phyloP scores from a whole-genome alignment of 2,888 invertebrate species.

The Torymus aiolomorphi region DNA sequence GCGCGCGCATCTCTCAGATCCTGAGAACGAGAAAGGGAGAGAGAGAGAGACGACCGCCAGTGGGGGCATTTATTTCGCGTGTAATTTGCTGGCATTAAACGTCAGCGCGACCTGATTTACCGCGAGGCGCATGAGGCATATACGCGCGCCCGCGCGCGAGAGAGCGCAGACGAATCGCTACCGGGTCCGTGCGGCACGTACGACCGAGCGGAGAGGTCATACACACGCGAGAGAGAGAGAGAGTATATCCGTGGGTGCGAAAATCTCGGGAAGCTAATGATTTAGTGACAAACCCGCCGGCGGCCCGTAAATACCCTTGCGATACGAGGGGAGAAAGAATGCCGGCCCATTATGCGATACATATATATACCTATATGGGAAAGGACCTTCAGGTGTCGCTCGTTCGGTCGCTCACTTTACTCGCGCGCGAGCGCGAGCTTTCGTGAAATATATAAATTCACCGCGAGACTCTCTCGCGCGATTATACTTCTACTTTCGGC shows the following conservation, averaged over 20 bases:
- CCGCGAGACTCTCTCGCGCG: no score
- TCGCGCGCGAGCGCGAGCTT: neutral
- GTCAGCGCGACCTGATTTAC: constrained; percentile 74
- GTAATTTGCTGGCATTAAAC: constrained; percentile 74
- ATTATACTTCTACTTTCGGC: no score
- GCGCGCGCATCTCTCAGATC: no score
- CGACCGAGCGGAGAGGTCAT: no score
- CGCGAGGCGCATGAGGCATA: neutral
- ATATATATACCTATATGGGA: neutral
- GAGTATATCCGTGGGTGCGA: constrained; percentile 51
- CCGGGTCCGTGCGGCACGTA: constrained; percentile 62
- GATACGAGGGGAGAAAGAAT: constrained; percentile 61
- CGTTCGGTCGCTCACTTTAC: neutral
- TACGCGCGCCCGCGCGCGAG: neutral
- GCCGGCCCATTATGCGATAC: constrained; percentile 59
- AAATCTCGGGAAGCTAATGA: constrained; percentile 63
- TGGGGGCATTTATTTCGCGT: constrained; percentile 72
- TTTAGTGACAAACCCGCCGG: constrained; percentile 68
- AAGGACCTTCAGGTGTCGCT: neutral
- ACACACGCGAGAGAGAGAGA: no score
- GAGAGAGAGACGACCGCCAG: neutral
- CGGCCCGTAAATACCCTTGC: constrained; percentile 64
- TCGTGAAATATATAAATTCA: no score
- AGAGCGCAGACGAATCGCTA: constrained; percentile 29
- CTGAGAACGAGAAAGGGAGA: neutral